phyloP scores from a whole-genome alignment of 2,888 invertebrate genomes.

The Icerya purchasi region DNA sequence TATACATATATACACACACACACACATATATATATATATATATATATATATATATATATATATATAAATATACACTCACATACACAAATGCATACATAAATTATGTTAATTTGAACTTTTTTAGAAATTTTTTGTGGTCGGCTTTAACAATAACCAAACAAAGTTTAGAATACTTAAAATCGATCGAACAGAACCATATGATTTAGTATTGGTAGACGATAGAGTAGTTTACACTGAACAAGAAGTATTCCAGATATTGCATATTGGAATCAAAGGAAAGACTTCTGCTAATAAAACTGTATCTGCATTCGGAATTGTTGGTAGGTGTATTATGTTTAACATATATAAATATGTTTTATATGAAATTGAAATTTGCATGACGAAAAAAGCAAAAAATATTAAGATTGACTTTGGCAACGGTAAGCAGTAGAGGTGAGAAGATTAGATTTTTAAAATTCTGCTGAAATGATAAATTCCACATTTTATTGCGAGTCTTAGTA shows the following conservation, averaged over 20 bases:
- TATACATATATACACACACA: too few relatives aligned
- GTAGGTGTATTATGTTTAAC: too few relatives aligned
- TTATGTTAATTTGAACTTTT: conserved; percentile 19
- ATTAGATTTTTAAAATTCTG: too few relatives aligned
- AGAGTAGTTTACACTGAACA: conserved; percentile 69
- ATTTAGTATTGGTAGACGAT: conserved; percentile 66
- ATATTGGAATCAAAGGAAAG: conserved; percentile 37
- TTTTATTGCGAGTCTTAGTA: too few relatives aligned
- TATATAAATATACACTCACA: too few relatives aligned
- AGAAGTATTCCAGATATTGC: conserved; percentile 42
- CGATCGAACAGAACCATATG: conserved; percentile 65
- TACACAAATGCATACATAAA: neutral
- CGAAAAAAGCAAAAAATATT: too few relatives aligned
- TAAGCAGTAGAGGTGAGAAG: too few relatives aligned
- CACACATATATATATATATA: neutral
- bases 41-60: too few relatives aligned
- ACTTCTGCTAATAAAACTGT: conserved; percentile 50
- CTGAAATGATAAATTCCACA: too few relatives aligned
- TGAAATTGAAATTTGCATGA: too few relatives aligned
- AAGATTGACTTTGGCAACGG: too few relatives aligned
- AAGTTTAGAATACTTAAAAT: conserved; percentile 82
- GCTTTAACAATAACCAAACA: conserved; percentile 80
- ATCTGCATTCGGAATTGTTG: conserved; percentile 87
- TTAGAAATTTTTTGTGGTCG: conserved; percentile 82
- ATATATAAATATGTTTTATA: too few relatives aligned